phyloP scores from a whole-genome alignment of 2,797 vertebrate species.

The Propithecus deckenii region DNA sequence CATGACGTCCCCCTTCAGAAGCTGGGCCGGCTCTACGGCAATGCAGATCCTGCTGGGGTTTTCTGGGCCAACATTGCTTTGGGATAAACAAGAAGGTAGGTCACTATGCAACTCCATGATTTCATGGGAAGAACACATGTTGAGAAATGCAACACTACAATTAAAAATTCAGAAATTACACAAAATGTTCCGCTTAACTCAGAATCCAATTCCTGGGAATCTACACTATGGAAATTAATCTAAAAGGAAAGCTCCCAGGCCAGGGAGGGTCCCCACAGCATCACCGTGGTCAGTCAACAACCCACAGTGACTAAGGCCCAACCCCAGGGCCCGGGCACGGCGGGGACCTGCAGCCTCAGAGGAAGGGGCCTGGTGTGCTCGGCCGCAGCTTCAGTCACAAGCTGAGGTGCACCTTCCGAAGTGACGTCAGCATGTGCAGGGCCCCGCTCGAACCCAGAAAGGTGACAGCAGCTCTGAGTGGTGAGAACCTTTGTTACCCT shows the following conservation, averaged over 20 bases:
- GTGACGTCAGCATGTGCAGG: rapidly evolving
- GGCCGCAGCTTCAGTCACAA: rapidly evolving
- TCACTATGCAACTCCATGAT: rapidly evolving
- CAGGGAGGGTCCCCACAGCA: not conserved
- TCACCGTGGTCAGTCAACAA: rapidly evolving
- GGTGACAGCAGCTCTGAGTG: rapidly evolving
- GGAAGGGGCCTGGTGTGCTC: rapidly evolving
- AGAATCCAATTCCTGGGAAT: not conserved
- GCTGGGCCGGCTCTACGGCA: slow-evolving; percentile 93
- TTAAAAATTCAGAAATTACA: not conserved
- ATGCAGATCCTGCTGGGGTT: slow-evolving; percentile 91
- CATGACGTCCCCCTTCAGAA: slow-evolving; percentile 97
- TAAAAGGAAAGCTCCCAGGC: not conserved
- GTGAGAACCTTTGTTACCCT: rapidly evolving
- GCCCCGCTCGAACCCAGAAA: not conserved
- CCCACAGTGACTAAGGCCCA: not conserved
- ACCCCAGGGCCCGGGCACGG: not conserved
- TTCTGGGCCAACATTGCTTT: slow-evolving; percentile 86
- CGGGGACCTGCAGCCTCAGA: rapidly evolving
- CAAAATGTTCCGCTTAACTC: rapidly evolving
- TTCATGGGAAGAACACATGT: rapidly evolving
- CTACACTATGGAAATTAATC: not conserved
- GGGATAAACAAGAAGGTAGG: not conserved
- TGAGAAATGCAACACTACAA: not conserved
- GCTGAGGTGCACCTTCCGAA: rapidly evolving